Conservation (phyloP, 2,113 vertebrate species). For the Phoenicopterus ruber region DNA sequence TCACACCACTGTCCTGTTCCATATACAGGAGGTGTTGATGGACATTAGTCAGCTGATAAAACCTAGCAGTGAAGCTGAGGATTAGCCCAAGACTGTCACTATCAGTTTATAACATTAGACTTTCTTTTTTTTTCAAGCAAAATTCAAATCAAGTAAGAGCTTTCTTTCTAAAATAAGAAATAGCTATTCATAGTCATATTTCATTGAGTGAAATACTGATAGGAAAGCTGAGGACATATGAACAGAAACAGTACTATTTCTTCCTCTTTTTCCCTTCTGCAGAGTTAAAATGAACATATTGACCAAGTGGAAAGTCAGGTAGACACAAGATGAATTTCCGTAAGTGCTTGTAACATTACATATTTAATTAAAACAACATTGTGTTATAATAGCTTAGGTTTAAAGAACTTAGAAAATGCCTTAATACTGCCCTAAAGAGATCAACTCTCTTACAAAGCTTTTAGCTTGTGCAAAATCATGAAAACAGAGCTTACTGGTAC, state of each 20-base stretch:
- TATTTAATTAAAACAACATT: neutral
- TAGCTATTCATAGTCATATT: neutral
- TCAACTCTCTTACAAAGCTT: neutral
- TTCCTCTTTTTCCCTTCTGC: neutral
- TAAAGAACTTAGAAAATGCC: neutral
- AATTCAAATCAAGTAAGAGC: neutral
- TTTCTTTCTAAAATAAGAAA: neutral
- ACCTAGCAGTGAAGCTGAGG: neutral
- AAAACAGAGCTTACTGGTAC: neutral
- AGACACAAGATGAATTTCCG: neutral
- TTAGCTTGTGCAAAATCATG: neutral
- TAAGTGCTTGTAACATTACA: neutral
- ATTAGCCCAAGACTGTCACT: neutral
- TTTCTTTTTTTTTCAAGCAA: neutral
- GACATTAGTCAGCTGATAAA: neutral
- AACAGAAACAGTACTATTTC: neutral
- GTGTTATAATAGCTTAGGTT: neutral
- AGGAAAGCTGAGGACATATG: neutral
- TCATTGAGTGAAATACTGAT: neutral
- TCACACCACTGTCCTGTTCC: neutral
- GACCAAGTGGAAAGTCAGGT: neutral
- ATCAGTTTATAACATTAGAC: neutral
- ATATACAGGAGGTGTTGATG: neutral
- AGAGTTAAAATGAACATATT: neutral
- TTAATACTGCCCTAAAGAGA: neutral